Conservation (phyloP, 92 coral and sea anemone species). For the Porites evermanni region DNA sequence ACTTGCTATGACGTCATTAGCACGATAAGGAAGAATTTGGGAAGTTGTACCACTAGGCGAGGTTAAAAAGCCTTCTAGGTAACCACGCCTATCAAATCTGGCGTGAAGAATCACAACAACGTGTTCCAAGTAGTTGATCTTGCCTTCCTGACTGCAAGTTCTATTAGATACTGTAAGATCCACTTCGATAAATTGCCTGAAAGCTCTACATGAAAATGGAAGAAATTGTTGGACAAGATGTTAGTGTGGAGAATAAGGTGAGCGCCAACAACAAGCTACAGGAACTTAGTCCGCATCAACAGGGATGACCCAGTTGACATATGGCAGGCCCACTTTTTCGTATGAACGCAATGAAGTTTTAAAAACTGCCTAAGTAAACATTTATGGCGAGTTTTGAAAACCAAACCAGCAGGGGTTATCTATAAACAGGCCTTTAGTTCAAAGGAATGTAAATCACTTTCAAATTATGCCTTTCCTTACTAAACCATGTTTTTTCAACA, state of each 20-base stretch:
- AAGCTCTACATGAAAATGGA: background rate
- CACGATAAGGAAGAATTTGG: slow-evolving; percentile 46
- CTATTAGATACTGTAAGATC: slow-evolving; percentile 17
- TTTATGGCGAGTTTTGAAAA: too few species aligned
- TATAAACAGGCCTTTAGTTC: too few species aligned
- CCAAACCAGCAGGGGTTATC: too few species aligned
- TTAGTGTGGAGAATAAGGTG: background rate
- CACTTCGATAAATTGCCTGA: slow-evolving; percentile 1
- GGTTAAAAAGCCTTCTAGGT: slow-evolving; percentile 29
- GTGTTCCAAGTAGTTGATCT: slow-evolving; percentile 26
- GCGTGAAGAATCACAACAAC: slow-evolving; percentile 32
- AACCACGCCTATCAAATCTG: slow-evolving; percentile 50
- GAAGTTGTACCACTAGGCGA: slow-evolving; percentile 42
- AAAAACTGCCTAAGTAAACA: too few species aligned
- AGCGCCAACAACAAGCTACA: background rate
- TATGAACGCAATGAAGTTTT: too few species aligned
- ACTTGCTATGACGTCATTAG: slow-evolving; percentile 31
- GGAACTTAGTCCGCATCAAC: too few species aligned
- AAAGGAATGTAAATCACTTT: too few species aligned
- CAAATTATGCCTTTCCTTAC: too few species aligned
- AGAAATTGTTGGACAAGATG: background rate
- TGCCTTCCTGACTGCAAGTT: slow-evolving; percentile 2
- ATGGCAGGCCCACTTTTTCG: too few species aligned
- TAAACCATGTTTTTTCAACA: too few species aligned
- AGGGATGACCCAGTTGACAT: too few species aligned